Percentiles rank a stretch among this genome's conserved stretches.
These are phyloP conservation scores for Trachelus iudaicus DNA, from an alignment of 2,888 invertebrate genomes.

Conservation along the genomic window DNA sequence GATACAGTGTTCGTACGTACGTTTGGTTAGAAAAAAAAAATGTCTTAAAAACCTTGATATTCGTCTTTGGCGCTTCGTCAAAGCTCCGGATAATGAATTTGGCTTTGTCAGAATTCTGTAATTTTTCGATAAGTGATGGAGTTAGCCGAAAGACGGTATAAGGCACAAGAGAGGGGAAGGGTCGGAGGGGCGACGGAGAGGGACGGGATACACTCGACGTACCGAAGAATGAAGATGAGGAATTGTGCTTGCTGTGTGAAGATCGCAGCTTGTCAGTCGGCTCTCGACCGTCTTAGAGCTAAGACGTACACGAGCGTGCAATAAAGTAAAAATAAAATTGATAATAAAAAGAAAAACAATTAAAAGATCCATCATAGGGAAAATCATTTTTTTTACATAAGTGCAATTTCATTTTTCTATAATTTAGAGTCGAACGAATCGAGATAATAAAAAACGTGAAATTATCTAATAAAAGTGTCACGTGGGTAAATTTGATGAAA, in stretches of 20 bases:
- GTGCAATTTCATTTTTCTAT: not conserved
- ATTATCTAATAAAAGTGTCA: not conserved
- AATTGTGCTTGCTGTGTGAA: conserved; percentile 54
- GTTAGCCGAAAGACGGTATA: not conserved
- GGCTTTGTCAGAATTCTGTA: not conserved
- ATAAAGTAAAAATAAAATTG: conserved; percentile 14
- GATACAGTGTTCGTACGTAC: not conserved
- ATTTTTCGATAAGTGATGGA: not conserved
- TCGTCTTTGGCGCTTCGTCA: not conserved
- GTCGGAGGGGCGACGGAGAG: not conserved
- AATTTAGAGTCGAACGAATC: not conserved
- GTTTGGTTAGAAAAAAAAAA: not conserved
- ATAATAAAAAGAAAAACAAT: not conserved
- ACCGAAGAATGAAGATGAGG: conserved; percentile 62
- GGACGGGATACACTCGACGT: conserved; percentile 15
- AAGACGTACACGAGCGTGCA: conserved; percentile 38
- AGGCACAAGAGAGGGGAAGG: not conserved
- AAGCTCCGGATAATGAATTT: not conserved
- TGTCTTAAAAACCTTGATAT: not conserved
- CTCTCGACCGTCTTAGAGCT: conserved; percentile 59
- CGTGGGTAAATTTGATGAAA: not conserved
- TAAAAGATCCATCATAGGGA: not conserved
- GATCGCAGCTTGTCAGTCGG: conserved; percentile 62
- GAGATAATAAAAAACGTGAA: not conserved
- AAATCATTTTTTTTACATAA: not conserved